A percentile compares a stretch with the other conserved stretches of the same genome.
Conservation (phyloP, 2,113 vertebrate species). For the Stegostoma tigrinum region DNA sequence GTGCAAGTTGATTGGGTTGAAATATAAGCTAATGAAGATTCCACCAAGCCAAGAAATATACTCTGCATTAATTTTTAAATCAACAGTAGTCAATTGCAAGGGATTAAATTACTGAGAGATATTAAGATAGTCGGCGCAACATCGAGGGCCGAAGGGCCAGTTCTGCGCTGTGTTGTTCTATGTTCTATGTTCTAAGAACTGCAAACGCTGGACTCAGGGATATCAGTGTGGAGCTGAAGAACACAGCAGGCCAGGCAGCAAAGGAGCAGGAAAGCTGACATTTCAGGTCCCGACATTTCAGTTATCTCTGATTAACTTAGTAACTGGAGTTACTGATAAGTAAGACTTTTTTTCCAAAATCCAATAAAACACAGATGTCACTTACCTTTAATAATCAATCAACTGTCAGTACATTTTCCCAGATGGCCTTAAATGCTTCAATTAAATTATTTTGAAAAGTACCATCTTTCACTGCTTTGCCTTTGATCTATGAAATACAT, state of each 20-base stretch:
- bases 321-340: neutral
- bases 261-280: too few species aligned
- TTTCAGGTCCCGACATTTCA: too few species aligned
- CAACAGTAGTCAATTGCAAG: neutral
- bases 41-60: neutral
- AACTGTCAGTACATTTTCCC: neutral
- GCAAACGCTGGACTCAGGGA: too few species aligned
- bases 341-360: neutral
- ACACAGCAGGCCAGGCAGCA: too few species aligned
- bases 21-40: neutral
- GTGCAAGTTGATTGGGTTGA: neutral
- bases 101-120: neutral
- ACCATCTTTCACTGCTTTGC: neutral
- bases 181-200: too few species aligned
- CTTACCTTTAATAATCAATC: neutral
- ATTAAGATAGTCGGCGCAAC: too few species aligned
- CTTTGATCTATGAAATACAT: neutral
- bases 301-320: neutral
- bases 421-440: neutral
- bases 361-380: neutral
- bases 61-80: neutral
- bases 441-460: neutral
- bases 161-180: too few species aligned
- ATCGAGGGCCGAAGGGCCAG: too few species aligned
- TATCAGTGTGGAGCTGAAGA: too few species aligned